These are phyloP conservation scores for Gerris lacustris DNA, from an alignment of 2,888 invertebrate species.

Conservation along the genomic window DNA sequence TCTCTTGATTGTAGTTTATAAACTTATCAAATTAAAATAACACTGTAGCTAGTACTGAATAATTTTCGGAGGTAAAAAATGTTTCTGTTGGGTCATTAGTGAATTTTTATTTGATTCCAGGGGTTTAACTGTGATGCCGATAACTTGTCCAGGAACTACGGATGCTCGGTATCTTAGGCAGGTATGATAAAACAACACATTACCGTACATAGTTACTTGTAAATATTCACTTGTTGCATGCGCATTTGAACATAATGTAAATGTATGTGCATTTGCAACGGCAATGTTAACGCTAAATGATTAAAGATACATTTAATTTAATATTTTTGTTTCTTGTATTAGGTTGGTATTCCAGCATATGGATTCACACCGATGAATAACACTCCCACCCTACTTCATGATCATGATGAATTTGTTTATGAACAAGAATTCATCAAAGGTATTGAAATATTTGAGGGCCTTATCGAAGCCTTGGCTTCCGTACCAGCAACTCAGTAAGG, in stretches of 20 bases:
- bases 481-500: not conserved
- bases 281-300: too few species aligned
- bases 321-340: slow-evolving; percentile 20
- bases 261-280: too few species aligned
- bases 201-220: not conserved
- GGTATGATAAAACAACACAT: slow-evolving; percentile 13
- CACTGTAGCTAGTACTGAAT: too few species aligned
- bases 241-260: too few species aligned
- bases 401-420: slow-evolving; percentile 75
- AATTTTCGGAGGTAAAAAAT: too few species aligned
- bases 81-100: too few species aligned
- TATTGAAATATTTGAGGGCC: slow-evolving; percentile 59
- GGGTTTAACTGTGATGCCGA: slow-evolving; percentile 15
- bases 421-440: slow-evolving; percentile 67
- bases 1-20: too few species aligned
- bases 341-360: slow-evolving; percentile 64
- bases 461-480: slow-evolving; percentile 50
- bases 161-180: slow-evolving; percentile 22
- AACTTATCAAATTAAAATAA: too few species aligned
- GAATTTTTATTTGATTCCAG: slow-evolving; percentile 13
- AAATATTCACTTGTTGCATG: too few species aligned
- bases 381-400: slow-evolving; percentile 73
- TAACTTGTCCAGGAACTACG: slow-evolving; percentile 18
- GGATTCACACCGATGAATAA: slow-evolving; percentile 86
- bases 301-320: too few species aligned